Base-by-base conservation (phyloP, 2,888 invertebrate species). In the Arctia plantaginis region DNA sequence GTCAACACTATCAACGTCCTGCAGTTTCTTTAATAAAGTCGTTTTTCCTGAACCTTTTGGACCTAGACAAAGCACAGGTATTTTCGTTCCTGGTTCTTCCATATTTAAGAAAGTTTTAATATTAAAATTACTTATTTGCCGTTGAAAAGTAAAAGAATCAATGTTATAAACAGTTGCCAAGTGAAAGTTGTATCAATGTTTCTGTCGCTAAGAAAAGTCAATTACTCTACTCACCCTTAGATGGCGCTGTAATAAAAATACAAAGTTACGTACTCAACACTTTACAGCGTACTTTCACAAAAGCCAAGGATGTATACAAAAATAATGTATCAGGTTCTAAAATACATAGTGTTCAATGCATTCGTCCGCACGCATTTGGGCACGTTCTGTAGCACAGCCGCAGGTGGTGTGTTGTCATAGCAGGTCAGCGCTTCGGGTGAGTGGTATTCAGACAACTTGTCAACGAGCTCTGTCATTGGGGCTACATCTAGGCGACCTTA, bases 11-110 rank as follows among this genome's bases (percentile, higher is more conserved):
- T 97, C 97, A 0, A 95, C 95, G 73, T 97, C 96, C 90, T 98
- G 97, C 0, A 98, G 92, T 78, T 97, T 97, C 90, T 97, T 97
- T 77, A 98, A 89, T 33, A 98, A 92, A 41, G 98, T 96, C 0
- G 98, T 98, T 96, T 98, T 98, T 0, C 98, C 98, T 0, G 98
- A 97, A 55, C 97, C 97, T 77, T 97, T 96, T 0, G 98, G 98
- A 0, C 98, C 98, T 47, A 98, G 92, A 85, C 98, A 98, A 13
- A 98, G 86, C 15, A 95, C 90, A 72, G 87, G 87, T 55, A 96
- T 96, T 86, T 90, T 93, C 33, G 91, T 92, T n/a, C 95, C 95
- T 33, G 85, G 86, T 30, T 95, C 95, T 35, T 95, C 95, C 94
- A 95, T 95, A 51, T 71, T 39, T 12, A 39, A 47, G 23, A 64